Percentiles rank a stretch among this genome's conserved stretches.
Evolutionary conservation across 2,797 vertebrate species (phyloP).

Genomic region (Crocidura indochinensis): DNA sequence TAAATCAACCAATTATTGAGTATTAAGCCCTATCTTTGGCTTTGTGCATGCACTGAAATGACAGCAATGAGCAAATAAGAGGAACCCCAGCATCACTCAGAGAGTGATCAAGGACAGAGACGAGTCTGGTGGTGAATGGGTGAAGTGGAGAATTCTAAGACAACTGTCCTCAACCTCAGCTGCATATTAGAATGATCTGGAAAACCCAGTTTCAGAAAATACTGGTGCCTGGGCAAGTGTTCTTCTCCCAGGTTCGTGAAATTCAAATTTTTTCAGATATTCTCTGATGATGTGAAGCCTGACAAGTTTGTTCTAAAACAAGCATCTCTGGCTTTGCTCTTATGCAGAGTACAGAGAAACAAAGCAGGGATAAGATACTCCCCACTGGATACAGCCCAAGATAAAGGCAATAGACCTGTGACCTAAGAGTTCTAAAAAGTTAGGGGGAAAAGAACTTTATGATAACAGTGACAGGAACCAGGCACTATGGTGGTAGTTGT

Average conservation of each 20-base stretch:
- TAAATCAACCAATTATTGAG: slow-evolving; percentile 22
- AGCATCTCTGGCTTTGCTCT: too few species aligned
- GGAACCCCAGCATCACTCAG: not conserved
- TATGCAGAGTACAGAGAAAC: too few species aligned
- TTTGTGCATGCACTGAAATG: slow-evolving; percentile 29
- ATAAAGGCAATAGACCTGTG: too few species aligned
- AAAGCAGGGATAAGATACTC: too few species aligned
- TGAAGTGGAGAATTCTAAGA: not conserved
- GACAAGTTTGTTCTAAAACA: not conserved
- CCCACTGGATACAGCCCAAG: too few species aligned
- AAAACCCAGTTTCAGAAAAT: not conserved
- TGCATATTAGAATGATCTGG: slow-evolving; percentile 9
- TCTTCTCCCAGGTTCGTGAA: not conserved
- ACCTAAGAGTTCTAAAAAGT: too few species aligned
- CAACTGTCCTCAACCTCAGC: slow-evolving; percentile 1
- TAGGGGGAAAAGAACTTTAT: too few species aligned
- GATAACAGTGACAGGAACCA: too few species aligned
- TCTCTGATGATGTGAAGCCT: not conserved
- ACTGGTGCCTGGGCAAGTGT: not conserved
- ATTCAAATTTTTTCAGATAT: slow-evolving; percentile 25
- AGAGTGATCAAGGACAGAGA: not conserved
- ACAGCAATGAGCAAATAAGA: not conserved
- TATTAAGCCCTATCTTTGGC: not conserved
- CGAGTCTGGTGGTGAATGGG: not conserved
- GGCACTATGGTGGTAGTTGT: too few species aligned